A percentile compares a stretch with the other conserved stretches of the same genome.
Evolutionary conservation across 2,888 invertebrate genomes (phyloP).

Genomic region (Blastobasis lacticolella): DNA sequence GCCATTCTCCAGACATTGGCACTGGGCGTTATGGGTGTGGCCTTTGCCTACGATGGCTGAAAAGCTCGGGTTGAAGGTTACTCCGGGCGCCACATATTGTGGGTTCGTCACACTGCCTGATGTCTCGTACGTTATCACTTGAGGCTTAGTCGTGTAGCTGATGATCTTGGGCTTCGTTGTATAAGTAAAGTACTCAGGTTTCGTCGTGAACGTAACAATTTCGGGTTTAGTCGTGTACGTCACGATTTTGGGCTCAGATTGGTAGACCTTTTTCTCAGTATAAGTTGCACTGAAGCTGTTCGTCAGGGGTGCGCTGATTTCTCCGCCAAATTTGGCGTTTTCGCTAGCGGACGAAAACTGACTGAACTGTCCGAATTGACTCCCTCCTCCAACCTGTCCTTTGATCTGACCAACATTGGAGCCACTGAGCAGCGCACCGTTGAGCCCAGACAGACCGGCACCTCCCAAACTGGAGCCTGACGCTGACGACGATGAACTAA

Average conservation of each 20-base stretch:
- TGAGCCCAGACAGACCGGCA: constrained; percentile 2
- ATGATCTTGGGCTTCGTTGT: constrained; percentile 44
- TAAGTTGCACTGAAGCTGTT: constrained; percentile 51
- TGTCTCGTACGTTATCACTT: constrained; percentile 51
- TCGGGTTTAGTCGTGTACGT: constrained; percentile 53
- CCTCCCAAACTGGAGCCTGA: constrained; percentile 7
- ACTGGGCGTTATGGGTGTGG: constrained; percentile 48
- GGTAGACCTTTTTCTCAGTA: constrained; percentile 52
- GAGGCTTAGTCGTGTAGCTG: constrained; percentile 36
- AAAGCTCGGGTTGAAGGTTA: constrained; percentile 48
- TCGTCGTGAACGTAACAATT: constrained; percentile 45
- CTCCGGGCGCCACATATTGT: constrained; percentile 51
- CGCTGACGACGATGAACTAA: background rate
- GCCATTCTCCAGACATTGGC: constrained; percentile 37
- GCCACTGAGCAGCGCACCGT: background rate
- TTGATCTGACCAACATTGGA: background rate
- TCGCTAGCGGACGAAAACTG: constrained; percentile 21
- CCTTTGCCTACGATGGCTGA: constrained; percentile 35
- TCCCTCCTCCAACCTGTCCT: background rate
- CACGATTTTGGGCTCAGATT: constrained; percentile 42
- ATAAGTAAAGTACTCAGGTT: constrained; percentile 44
- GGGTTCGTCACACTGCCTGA: constrained; percentile 57
- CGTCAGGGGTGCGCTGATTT: constrained; percentile 44
- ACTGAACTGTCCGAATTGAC: constrained; percentile 17
- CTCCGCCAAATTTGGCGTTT: constrained; percentile 26